Conservation (phyloP, 2,113 vertebrate species). For the Ariopsis seemanni region DNA sequence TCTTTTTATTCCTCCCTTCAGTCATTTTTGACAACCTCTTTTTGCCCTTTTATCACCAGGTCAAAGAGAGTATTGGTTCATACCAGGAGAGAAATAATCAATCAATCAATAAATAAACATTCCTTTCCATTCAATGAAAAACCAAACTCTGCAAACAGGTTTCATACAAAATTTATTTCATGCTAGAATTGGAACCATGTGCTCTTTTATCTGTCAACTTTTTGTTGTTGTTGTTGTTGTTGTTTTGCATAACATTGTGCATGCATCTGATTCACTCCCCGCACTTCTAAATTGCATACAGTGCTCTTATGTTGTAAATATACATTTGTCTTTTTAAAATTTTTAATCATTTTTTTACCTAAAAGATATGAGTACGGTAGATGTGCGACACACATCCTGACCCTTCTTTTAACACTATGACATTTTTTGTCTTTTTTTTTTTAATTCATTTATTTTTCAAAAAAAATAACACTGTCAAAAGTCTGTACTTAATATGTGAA, state of each 20-base stretch:
- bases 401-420: constrained; percentile 29
- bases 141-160: constrained; percentile 49
- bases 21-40: constrained; percentile 49
- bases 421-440: constrained; percentile 47
- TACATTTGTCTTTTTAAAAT: constrained; percentile 66
- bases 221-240: constrained; percentile 37
- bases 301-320: constrained; percentile 77
- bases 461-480: constrained; percentile 78
- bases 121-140: constrained; percentile 43
- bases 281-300: constrained; percentile 86
- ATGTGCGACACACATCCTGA: constrained; percentile 35
- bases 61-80: constrained; percentile 53
- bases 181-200: constrained; percentile 76
- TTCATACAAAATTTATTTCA: constrained; percentile 93
- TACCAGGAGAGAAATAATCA: constrained; percentile 42
- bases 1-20: constrained; percentile 41
- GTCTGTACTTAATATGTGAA: constrained; percentile 77
- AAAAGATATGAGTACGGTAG: constrained; percentile 38
- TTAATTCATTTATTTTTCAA: constrained; percentile 49
- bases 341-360: constrained; percentile 62
- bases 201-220: constrained; percentile 55
- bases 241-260: constrained; percentile 87
- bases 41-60: constrained; percentile 47
- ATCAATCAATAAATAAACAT: constrained; percentile 26
- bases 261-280: constrained; percentile 79